Conservation (phyloP, 2,113 vertebrate species). For the Noturus placidus region DNA sequence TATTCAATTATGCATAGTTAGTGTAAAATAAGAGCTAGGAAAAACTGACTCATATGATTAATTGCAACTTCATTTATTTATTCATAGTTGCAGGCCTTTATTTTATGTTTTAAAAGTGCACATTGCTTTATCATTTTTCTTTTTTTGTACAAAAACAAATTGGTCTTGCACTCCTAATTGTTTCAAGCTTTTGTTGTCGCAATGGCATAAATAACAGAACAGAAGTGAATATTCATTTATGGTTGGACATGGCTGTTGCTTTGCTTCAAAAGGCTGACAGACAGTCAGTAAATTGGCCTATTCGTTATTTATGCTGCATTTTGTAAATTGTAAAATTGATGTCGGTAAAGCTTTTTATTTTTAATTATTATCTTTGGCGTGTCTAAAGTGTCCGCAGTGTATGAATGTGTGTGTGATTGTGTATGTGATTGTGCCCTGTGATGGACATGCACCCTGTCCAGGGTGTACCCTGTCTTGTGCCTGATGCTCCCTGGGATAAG, state of each 20-base stretch:
- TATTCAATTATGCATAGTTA: neutral
- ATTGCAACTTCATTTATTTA: neutral
- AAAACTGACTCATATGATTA: neutral
- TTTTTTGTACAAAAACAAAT: neutral
- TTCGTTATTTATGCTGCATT: neutral
- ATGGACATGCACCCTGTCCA: too few relatives aligned
- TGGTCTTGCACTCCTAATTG: neutral
- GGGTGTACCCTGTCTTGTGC: too few relatives aligned
- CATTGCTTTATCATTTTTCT: neutral
- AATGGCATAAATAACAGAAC: neutral
- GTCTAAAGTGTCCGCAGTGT: too few relatives aligned
- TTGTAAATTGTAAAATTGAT: neutral
- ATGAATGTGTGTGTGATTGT: too few relatives aligned
- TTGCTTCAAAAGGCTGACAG: neutral
- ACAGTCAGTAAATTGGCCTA: neutral
- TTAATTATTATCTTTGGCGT: neutral
- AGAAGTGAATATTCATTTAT: neutral
- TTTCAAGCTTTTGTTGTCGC: neutral
- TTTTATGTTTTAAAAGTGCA: neutral
- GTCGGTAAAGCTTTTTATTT: neutral
- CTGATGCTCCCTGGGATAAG: too few relatives aligned
- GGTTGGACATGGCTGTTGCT: neutral
- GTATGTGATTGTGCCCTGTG: too few relatives aligned
- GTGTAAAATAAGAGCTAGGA: neutral
- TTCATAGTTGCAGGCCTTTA: neutral